Evolutionary conservation across 1,140 invertebrate genomes (phyloP), one percentile per base, ranked within the genome.

Genomic region (Bombus turneri): DNA sequence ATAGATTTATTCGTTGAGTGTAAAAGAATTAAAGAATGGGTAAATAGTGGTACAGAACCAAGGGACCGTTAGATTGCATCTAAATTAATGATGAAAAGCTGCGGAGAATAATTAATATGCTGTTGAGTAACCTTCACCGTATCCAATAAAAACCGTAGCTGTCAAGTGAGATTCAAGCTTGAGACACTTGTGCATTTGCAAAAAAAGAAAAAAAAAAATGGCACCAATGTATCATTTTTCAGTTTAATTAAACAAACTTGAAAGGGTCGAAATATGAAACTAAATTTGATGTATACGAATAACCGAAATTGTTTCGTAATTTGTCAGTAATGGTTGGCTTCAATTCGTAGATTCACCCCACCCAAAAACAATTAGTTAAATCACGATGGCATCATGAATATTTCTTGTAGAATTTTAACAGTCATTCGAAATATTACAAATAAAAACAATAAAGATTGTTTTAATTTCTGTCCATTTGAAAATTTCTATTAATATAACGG

Each of bases 31-130:
- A 66, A 74, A n/a, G 3, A 18, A 69, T 43, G 28, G 25, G 22
- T 71, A 34, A 59, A 79, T 31, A 79, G 57, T 43, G 39, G 39
- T 25, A 18, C 34, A 75, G 39, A 62, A 62, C 5, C 39, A 34
- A 9, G 13, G 3, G 15, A 75, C 84, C 85, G 68, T 86, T 86
- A 71, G 12, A 75, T 74, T 28, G 13, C 43, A 41, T 53, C 22
- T 37, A 59, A 83, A 64, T 53, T 62, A 64, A 77, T n/a, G 57
- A 83, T 71, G 18, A 64, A 78, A 77, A 83, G 31, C 57, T 53
- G 43, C 9, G 9, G 28, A 72, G 41, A 47, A 72, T 64, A 77
- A 86, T 83, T 83, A 83, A 83, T 83, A 83, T n/a, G 57, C 41
- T 31, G 37, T 39, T 28, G 47, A n/a, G 57, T 73, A 72, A 79